phyloP scores from a whole-genome alignment of 2,797 vertebrate species.

The Phrynocephalus guinanensis region DNA sequence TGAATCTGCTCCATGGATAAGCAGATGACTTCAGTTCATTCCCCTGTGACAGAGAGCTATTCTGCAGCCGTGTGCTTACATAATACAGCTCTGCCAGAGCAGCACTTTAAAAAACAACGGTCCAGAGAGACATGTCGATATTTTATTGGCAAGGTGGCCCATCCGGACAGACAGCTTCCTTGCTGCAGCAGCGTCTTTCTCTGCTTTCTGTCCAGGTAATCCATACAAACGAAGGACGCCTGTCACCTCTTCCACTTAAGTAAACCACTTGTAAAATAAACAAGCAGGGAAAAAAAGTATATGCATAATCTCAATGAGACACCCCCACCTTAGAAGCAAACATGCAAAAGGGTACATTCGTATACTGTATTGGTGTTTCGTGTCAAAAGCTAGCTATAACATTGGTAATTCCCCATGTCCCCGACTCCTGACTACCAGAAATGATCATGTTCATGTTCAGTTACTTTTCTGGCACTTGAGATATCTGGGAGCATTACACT shows the following conservation, averaged over 20 bases:
- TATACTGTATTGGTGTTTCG: too few species aligned
- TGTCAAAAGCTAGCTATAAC: too few species aligned
- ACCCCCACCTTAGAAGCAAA: too few species aligned
- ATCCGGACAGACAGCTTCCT: not conserved
- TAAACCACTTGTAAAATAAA: not conserved
- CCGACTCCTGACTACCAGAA: not conserved
- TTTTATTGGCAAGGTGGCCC: not conserved
- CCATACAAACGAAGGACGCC: fast-evolving
- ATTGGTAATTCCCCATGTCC: too few species aligned
- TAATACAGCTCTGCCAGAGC: not conserved
- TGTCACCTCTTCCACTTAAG: fast-evolving
- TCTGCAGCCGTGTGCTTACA: not conserved
- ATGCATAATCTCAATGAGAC: too few species aligned
- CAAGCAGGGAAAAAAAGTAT: fast-evolving
- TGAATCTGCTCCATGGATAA: slow-evolving; percentile 28
- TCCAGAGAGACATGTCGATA: not conserved
- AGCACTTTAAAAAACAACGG: not conserved
- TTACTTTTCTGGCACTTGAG: not conserved
- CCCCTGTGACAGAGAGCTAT: slow-evolving; percentile 29
- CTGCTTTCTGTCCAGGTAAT: not conserved
- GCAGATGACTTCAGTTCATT: slow-evolving; percentile 60
- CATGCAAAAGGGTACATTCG: too few species aligned
- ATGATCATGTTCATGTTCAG: not conserved
- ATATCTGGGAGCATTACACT: not conserved
- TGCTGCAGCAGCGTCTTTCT: not conserved